Evolutionary conservation across 1,140 invertebrate species (phyloP).

Genomic region (Sitophilus oryzae): DNA sequence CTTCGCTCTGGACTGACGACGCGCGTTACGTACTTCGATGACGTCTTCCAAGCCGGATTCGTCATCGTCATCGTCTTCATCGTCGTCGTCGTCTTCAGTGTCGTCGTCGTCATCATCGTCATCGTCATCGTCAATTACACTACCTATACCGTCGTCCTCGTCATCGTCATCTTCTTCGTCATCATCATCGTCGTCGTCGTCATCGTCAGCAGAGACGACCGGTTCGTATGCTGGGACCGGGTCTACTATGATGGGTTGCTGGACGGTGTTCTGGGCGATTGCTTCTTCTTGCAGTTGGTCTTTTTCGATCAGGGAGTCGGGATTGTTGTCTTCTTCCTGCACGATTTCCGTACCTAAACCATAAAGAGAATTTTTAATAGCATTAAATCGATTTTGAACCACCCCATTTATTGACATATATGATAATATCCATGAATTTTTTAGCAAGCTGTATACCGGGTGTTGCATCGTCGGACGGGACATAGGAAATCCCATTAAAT

Average conservation of each 20-base stretch:
- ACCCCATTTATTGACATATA: too few species aligned
- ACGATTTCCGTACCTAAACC: slow-evolving; percentile 16
- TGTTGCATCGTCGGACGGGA: too few species aligned
- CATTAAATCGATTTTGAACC: too few species aligned
- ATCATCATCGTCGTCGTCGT: slow-evolving; percentile 56
- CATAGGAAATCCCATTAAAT: too few species aligned
- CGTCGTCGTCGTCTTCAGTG: slow-evolving; percentile 69
- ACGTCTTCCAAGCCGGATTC: slow-evolving; percentile 63
- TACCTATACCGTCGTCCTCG: slow-evolving; percentile 51
- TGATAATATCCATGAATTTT: too few species aligned
- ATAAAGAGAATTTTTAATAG: too few species aligned
- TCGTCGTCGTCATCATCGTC: slow-evolving; percentile 59
- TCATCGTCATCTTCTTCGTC: slow-evolving; percentile 56
- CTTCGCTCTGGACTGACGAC: slow-evolving; percentile 57
- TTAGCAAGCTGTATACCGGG: too few species aligned
- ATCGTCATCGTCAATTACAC: slow-evolving; percentile 50
- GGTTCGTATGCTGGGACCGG: slow-evolving; percentile 35
- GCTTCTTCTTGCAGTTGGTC: slow-evolving; percentile 36
- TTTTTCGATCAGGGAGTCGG: slow-evolving; percentile 38
- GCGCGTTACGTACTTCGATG: slow-evolving; percentile 56
- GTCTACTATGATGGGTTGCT: slow-evolving; percentile 33
- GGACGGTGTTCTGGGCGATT: slow-evolving; percentile 34
- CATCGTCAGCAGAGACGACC: slow-evolving; percentile 51
- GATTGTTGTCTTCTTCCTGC: slow-evolving; percentile 26
- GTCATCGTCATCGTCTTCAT: slow-evolving; percentile 65